Evolutionary conservation across 2,888 invertebrate genomes (phyloP).

Genomic region (Ormyrus nitidulus): DNA sequence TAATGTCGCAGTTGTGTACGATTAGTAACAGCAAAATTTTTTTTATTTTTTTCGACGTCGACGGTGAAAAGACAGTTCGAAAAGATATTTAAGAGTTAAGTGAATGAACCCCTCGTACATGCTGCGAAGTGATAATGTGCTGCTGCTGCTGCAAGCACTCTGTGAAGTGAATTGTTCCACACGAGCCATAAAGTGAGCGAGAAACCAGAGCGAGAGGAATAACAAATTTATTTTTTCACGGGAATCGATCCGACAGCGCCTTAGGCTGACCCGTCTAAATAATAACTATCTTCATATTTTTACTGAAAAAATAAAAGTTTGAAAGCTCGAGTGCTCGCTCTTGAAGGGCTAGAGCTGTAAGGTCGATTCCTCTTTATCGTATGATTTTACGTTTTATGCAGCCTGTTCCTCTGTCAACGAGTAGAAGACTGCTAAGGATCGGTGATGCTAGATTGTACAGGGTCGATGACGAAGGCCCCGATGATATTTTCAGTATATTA

Average conservation of each 20-base stretch:
- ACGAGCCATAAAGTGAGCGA: slow-evolving; percentile 54
- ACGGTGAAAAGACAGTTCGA: slow-evolving; percentile 34
- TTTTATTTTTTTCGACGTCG: slow-evolving; percentile 30
- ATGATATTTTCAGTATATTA: slow-evolving; percentile 70
- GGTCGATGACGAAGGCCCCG: slow-evolving; percentile 59
- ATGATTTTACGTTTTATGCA: slow-evolving; percentile 44
- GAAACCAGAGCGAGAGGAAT: slow-evolving; percentile 43
- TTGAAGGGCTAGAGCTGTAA: slow-evolving; percentile 21
- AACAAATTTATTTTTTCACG: slow-evolving; percentile 45
- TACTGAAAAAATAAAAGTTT: slow-evolving; percentile 12
- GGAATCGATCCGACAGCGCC: slow-evolving; percentile 41
- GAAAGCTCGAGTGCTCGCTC: slow-evolving; percentile 30
- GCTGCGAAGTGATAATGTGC: slow-evolving; percentile 54
- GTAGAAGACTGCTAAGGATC: slow-evolving; percentile 54
- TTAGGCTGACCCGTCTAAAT: neutral
- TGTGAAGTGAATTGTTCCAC: slow-evolving; percentile 59
- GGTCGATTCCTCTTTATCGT: slow-evolving; percentile 47
- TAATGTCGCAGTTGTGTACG: slow-evolving; percentile 47
- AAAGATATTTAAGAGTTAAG: slow-evolving; percentile 29
- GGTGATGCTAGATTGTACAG: slow-evolving; percentile 59
- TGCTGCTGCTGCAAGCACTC: slow-evolving; percentile 41
- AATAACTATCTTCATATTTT: slow-evolving; percentile 26
- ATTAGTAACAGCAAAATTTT: slow-evolving; percentile 20
- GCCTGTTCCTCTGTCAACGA: slow-evolving; percentile 56
- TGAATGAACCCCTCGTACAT: slow-evolving; percentile 41